Evolutionary conservation across 1,140 invertebrate genomes (phyloP), one percentile per base, ranked within the genome.

Genomic region (Aradophagus sp.): DNA sequence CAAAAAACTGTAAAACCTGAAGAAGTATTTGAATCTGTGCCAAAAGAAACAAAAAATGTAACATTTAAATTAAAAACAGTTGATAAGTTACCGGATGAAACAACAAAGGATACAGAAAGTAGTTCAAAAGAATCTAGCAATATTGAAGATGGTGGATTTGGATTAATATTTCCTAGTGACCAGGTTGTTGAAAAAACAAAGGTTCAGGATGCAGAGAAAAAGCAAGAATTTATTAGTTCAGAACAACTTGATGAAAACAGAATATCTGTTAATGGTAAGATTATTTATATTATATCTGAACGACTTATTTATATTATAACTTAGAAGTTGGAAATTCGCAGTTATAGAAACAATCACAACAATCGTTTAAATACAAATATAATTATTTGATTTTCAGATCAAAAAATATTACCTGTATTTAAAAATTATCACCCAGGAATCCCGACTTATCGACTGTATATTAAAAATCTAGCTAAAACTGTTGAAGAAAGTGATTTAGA

Each of bases 381-480:
- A 23, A 23, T 23, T 56, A 66, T 53, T 56, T 39, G 14, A 55
- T 73, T 80, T 84, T 82, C 76, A 86, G 93, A 97, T 84, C 91
- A 94, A 81, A 90, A 91, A 77, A 80, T 92, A 6, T 82, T 95
- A 42, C 89, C 93, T 32, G 91, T 96, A 11, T 97, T 95, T 73
- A 95, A 93, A 81, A 95, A 95, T 77, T 98, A 97, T 84, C 88
- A 92, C 70, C 80, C 89, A 16, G 96, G 96, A 10, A 88, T 91
- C 32, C 91, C 93, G 10, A 93, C 92, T 5, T 89, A 91, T 85
- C 90, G 94, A 55, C 83, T 98, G 5, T 98, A 98, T 77, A 91
- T 98, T 23, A 98, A 98, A 82, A 98, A 98, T 88, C 87, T 97
- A 13, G 88, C 91, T 1, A 97, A 96, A 86, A 89, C 90, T 66